Conservation (phyloP, 2,113 vertebrate species). For the Tyto alba region DNA sequence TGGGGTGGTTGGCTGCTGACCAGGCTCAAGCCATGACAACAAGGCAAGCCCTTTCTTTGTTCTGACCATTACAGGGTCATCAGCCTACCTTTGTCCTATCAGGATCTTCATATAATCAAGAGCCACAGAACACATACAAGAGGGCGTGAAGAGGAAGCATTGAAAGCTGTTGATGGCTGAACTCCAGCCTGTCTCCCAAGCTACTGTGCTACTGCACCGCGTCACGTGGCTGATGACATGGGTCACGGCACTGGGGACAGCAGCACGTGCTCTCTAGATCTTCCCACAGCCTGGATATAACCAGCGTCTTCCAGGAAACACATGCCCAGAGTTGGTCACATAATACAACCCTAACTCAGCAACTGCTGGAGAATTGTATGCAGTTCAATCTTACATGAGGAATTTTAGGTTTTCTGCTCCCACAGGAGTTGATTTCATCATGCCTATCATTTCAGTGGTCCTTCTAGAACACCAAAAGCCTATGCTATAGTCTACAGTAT, state of each 20-base stretch:
- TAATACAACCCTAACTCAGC: neutral
- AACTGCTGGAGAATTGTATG: neutral
- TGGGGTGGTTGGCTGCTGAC: too few relatives aligned
- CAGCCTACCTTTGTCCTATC: neutral
- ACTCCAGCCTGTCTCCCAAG: neutral
- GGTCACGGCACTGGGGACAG: neutral
- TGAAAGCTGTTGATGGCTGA: neutral
- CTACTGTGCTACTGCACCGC: neutral
- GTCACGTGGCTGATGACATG: neutral
- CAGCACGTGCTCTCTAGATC: fast-evolving
- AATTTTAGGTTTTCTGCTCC: neutral
- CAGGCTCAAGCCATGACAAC: too few relatives aligned
- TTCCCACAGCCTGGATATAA: neutral
- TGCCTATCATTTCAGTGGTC: neutral
- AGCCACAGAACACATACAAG: neutral
- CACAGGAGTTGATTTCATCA: neutral
- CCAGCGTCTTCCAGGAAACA: neutral
- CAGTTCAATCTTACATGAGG: neutral
- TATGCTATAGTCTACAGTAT: neutral
- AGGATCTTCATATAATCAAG: neutral
- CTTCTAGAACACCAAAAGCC: neutral
- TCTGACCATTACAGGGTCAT: neutral
- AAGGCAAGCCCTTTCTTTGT: neutral
- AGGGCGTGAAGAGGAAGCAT: neutral
- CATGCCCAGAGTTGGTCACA: neutral